A percentile compares a stretch with the other conserved stretches of the same genome.
Evolutionary conservation across 1,140 invertebrate species (phyloP).

Genomic region (Pygmarrhopalites habei): DNA sequence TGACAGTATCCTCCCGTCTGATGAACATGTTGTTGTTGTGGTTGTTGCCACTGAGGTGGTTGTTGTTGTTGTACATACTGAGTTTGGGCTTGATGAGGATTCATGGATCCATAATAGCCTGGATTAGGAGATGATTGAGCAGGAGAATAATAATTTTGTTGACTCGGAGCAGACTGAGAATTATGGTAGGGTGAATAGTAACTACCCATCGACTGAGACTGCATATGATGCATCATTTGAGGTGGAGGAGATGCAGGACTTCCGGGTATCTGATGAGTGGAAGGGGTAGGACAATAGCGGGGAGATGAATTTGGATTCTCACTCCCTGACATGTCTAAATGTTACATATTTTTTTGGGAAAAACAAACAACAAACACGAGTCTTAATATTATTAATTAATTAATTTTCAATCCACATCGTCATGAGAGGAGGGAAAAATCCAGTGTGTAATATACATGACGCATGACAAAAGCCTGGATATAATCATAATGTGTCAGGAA

Average conservation of each 20-base stretch:
- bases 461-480: no score
- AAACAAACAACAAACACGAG: no score
- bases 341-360: no score
- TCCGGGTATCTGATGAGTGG: conserved; percentile 20
- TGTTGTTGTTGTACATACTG: conserved; percentile 15
- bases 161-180: no score
- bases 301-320: conserved; percentile 1
- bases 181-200: no score
- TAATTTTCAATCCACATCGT: no score
- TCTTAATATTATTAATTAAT: no score
- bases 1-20: no score
- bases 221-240: conserved; percentile 4
- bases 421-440: no score
- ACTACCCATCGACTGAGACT: background rate
- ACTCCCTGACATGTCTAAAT: conserved; percentile 10
- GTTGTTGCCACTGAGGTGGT: conserved; percentile 10
- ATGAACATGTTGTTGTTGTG: background rate
- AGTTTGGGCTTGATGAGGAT: background rate
- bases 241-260: conserved; percentile 18
- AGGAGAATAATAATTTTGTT: background rate
- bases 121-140: background rate
- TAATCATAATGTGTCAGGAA: no score
- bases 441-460: no score
- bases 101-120: background rate
- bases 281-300: conserved; percentile 7